A percentile compares a stretch with the other conserved stretches of the same genome.
phyloP scores from a whole-genome alignment of 2,113 vertebrate species.

The Trogon melanurus region DNA sequence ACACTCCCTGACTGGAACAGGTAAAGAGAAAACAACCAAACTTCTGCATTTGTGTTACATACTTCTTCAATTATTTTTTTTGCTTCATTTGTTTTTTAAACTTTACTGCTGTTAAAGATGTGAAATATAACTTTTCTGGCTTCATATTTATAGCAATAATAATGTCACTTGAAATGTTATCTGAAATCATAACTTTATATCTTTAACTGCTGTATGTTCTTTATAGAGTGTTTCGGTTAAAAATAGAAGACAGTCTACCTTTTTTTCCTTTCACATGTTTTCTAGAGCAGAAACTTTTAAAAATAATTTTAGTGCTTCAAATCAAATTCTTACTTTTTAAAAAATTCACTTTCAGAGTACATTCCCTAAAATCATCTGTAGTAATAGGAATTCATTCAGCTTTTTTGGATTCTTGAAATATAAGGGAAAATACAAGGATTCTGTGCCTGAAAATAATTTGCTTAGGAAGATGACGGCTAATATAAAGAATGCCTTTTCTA shows the following conservation, averaged over 20 bases:
- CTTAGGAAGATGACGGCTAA: background rate
- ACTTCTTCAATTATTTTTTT: background rate
- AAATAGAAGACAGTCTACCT: background rate
- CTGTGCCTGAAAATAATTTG: background rate
- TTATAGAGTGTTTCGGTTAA: background rate
- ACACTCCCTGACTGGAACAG: constrained; percentile 79
- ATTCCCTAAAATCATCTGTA: background rate
- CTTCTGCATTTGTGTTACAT: background rate
- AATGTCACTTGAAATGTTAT: background rate
- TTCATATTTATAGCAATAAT: background rate
- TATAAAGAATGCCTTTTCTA: background rate
- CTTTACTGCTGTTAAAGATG: background rate
- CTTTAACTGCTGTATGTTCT: background rate
- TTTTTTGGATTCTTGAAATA: background rate
- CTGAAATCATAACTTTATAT: background rate
- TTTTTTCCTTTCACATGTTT: background rate
- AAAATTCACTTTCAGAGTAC: background rate
- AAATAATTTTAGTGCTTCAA: background rate
- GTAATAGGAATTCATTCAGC: background rate
- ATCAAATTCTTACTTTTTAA: background rate
- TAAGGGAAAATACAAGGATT: background rate
- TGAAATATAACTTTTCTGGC: background rate
- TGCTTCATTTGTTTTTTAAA: background rate
- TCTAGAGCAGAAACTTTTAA: background rate
- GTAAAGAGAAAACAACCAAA: constrained; percentile 63